These are phyloP conservation scores for Iselma pallidipennis DNA, from an alignment of 2,888 invertebrate genomes.

Conservation along the genomic window DNA sequence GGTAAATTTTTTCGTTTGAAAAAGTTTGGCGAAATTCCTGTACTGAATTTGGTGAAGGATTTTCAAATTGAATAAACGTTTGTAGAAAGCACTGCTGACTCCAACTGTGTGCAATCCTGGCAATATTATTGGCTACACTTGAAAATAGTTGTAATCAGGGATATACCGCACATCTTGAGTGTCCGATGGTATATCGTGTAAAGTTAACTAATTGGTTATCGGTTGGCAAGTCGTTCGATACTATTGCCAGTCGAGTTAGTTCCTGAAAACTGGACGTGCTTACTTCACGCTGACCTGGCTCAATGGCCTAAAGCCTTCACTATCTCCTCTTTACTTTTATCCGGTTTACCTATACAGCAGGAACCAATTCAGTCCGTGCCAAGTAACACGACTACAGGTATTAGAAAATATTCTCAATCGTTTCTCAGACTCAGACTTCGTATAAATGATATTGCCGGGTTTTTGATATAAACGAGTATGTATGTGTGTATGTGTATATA, in stretches of 20 bases:
- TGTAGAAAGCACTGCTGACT: background rate
- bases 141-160: background rate
- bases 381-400: slow-evolving; percentile 33
- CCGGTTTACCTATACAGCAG: background rate
- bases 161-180: background rate
- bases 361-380: slow-evolving; percentile 36
- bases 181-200: background rate
- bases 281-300: slow-evolving; percentile 38
- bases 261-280: slow-evolving; percentile 34
- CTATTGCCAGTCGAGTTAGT: background rate
- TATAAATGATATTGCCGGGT: slow-evolving; percentile 19
- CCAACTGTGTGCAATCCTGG: background rate
- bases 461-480: background rate
- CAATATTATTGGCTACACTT: background rate
- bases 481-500: too few relatives aligned
- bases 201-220: slow-evolving; percentile 19
- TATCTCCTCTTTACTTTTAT: slow-evolving; percentile 20
- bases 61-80: background rate
- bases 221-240: background rate
- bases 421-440: slow-evolving; percentile 6
- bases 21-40: background rate
- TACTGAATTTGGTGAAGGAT: background rate
- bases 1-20: too few relatives aligned
- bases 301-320: slow-evolving; percentile 24
- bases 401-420: slow-evolving; percentile 31